Conservation (phyloP, 1,140 invertebrate species). For the Propsilocerus akamusi region DNA sequence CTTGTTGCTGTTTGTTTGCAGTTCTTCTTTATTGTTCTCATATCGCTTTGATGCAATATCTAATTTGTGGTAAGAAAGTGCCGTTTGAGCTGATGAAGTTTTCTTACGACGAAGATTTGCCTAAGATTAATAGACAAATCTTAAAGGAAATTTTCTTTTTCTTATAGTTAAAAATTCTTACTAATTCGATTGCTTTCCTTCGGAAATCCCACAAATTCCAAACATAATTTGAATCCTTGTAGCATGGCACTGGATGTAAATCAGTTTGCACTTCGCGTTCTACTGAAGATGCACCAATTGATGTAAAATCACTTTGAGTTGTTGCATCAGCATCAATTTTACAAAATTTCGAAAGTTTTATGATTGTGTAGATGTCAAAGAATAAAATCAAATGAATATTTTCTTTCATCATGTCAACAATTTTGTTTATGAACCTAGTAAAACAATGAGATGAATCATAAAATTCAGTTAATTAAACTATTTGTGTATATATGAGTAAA, state of each 20-base stretch:
- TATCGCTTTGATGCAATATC: background rate
- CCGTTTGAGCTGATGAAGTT: slow-evolving; percentile 5
- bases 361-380: background rate
- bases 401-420: background rate
- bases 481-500: too few relatives aligned
- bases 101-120: slow-evolving; percentile 2
- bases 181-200: slow-evolving; percentile 6
- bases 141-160: too few relatives aligned
- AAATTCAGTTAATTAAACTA: background rate
- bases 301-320: background rate
- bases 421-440: background rate
- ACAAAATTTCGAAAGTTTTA: background rate
- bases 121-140: too few relatives aligned
- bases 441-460: too few relatives aligned
- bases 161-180: too few relatives aligned
- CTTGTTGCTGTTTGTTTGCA: background rate
- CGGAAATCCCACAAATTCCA: slow-evolving; percentile 7
- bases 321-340: background rate
- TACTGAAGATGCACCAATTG: background rate
- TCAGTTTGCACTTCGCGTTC: slow-evolving; percentile 2
- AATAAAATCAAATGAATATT: background rate
- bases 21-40: background rate
- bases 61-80: background rate
- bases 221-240: slow-evolving; percentile 2
- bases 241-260: slow-evolving; percentile 5